phyloP scores from a whole-genome alignment of 2,888 invertebrate species.

The Polyommatus iphigenia region DNA sequence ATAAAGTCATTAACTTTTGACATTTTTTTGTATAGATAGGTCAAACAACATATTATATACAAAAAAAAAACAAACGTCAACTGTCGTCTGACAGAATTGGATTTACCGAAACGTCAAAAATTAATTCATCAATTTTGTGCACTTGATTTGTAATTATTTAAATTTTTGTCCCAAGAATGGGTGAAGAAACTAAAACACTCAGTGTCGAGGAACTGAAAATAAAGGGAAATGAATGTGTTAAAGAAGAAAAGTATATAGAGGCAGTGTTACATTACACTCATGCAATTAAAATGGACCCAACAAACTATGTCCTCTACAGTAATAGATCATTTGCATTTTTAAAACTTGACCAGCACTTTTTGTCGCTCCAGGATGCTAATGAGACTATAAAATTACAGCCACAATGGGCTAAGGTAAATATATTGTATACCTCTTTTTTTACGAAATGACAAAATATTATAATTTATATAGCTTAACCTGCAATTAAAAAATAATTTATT shows the following conservation, averaged over 20 bases:
- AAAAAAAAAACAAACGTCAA: background rate
- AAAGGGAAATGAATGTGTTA: slow-evolving; percentile 88
- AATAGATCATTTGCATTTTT: slow-evolving; percentile 91
- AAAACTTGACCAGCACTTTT: slow-evolving; percentile 87
- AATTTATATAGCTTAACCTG: background rate
- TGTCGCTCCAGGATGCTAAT: slow-evolving; percentile 88
- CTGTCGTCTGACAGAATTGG: background rate
- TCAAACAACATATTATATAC: too few relatives aligned
- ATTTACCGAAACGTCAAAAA: background rate
- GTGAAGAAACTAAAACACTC: slow-evolving; percentile 59
- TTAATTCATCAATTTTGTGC: background rate
- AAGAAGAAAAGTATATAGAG: slow-evolving; percentile 85
- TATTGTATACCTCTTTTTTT: too few relatives aligned
- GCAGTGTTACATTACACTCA: slow-evolving; percentile 89
- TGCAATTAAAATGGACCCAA: slow-evolving; percentile 86
- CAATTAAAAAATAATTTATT: slow-evolving; percentile 26
- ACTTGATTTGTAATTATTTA: background rate
- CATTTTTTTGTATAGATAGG: too few relatives aligned
- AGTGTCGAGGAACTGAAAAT: slow-evolving; percentile 83
- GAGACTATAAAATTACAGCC: slow-evolving; percentile 87
- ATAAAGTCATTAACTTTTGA: too few relatives aligned
- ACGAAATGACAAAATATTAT: too few relatives aligned
- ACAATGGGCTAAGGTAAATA: slow-evolving; percentile 86
- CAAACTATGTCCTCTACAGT: slow-evolving; percentile 86
- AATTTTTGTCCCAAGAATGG: slow-evolving; percentile 48